Evolutionary conservation across 2,888 invertebrate genomes (phyloP).

Genomic region (Carcina quercana): DNA sequence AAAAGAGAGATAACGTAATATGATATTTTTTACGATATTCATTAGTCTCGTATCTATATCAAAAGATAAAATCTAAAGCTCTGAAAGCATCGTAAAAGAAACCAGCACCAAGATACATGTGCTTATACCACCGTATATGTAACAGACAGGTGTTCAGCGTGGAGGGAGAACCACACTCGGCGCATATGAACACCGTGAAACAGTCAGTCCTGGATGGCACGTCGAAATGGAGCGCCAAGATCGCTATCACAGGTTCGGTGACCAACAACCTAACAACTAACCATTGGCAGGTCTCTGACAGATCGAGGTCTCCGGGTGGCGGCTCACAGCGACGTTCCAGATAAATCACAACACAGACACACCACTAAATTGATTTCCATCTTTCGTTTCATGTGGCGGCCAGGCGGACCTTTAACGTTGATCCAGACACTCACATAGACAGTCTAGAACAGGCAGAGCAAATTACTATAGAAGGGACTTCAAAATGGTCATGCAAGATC

Average conservation of each 20-base stretch:
- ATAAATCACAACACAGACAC: slow-evolving; percentile 41
- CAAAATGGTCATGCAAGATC: slow-evolving; percentile 99
- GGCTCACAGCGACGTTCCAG: slow-evolving; percentile 22
- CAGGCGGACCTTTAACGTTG: slow-evolving; percentile 98
- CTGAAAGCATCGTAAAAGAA: background rate
- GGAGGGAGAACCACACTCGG: slow-evolving; percentile 93
- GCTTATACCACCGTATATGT: slow-evolving; percentile 58
- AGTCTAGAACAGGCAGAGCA: slow-evolving; percentile 98
- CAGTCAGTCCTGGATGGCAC: slow-evolving; percentile 99
- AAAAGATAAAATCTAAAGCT: background rate
- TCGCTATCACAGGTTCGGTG: slow-evolving; percentile 99
- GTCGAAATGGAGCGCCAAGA: slow-evolving; percentile 99
- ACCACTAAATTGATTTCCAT: slow-evolving; percentile 57
- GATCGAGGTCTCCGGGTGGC: slow-evolving; percentile 18
- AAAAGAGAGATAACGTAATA: no score
- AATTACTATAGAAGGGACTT: slow-evolving; percentile 98
- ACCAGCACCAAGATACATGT: slow-evolving; percentile 5
- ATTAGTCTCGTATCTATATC: background rate
- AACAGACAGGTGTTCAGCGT: slow-evolving; percentile 96
- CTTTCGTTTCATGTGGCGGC: slow-evolving; percentile 72
- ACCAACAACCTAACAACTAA: slow-evolving; percentile 39
- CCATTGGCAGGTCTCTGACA: slow-evolving; percentile 17
- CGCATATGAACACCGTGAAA: slow-evolving; percentile 98
- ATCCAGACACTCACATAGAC: slow-evolving; percentile 98
- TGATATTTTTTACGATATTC: background rate